Evolutionary conservation across 2,797 vertebrate species (phyloP).

Genomic region (Sarcoramphus papa): DNA sequence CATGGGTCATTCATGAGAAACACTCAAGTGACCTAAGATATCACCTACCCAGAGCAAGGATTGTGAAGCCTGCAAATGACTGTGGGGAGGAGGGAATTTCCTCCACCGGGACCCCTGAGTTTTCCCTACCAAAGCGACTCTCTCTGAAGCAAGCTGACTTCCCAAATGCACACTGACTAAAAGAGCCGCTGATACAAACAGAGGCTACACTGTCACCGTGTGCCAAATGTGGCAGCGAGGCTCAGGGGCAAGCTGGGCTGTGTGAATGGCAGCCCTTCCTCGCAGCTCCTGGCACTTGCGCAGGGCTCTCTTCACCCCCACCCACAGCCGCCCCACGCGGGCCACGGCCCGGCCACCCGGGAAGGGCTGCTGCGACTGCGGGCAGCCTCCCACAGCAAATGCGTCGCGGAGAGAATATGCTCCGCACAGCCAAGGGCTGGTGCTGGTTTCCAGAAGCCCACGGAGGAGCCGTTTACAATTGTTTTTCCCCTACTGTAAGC

Average conservation of each 20-base stretch:
- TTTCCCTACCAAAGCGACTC: not conserved
- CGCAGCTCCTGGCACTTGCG: not conserved
- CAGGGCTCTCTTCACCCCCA: not conserved
- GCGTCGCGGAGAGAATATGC: accelerated
- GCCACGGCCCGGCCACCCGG: not conserved
- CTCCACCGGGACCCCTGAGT: accelerated
- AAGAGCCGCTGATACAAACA: not conserved
- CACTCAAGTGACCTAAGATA: not conserved
- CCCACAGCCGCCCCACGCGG: not conserved
- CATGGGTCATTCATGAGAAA: not conserved
- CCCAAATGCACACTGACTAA: not conserved
- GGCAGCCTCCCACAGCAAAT: not conserved
- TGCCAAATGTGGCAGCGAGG: not conserved
- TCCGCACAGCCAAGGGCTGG: not conserved
- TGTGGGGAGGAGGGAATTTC: not conserved
- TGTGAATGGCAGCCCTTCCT: not conserved
- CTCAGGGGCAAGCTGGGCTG: not conserved
- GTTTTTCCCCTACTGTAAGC: not conserved
- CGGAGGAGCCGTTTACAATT: not conserved
- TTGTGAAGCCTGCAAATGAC: accelerated
- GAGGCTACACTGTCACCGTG: not conserved
- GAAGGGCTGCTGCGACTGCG: not conserved
- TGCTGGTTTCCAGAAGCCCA: not conserved
- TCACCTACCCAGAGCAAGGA: accelerated
- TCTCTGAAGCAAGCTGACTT: not conserved